Conservation (phyloP, 2,888 invertebrate species). For the Leptothorax acervorum region DNA sequence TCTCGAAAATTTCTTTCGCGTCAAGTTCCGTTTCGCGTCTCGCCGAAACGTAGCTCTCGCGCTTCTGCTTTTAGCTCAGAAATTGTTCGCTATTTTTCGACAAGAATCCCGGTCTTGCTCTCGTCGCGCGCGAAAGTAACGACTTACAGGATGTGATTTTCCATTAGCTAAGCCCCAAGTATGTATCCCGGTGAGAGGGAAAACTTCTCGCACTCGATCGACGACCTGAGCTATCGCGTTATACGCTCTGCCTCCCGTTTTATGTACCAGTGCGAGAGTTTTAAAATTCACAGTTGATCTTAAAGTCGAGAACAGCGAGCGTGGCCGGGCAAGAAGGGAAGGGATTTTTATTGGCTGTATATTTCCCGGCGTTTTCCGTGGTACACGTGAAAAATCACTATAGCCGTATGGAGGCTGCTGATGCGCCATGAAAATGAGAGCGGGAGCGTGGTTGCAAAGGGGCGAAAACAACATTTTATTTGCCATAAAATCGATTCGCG, state of each 20-base stretch:
- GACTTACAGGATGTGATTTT: constrained; percentile 27
- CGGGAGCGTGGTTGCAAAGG: not conserved
- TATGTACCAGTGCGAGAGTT: constrained; percentile 11
- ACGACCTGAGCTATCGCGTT: constrained; percentile 27
- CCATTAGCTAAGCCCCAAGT: constrained; percentile 16
- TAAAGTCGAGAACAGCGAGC: constrained; percentile 32
- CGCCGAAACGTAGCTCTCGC: not conserved
- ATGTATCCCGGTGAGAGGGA: not conserved
- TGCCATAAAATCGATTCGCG: constrained; percentile 60
- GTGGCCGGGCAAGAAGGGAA: not conserved
- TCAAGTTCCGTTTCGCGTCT: not conserved
- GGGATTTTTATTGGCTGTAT: constrained; percentile 60
- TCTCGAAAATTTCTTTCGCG: constrained; percentile 19
- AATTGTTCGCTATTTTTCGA: constrained; percentile 1
- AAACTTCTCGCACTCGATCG: not conserved
- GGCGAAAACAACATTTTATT: constrained; percentile 62
- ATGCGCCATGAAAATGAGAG: constrained; percentile 14
- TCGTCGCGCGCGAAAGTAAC: not conserved
- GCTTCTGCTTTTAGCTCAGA: constrained; percentile 11
- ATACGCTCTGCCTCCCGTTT: not conserved
- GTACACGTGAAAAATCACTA: constrained; percentile 57
- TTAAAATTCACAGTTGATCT: constrained; percentile 59
- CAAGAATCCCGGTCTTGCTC: not conserved
- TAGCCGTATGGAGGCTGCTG: constrained; percentile 21
- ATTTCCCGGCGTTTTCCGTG: constrained; percentile 28